Evolutionary conservation across 2,113 vertebrate genomes (phyloP).

Genomic region (Phylloscopus trochilus): DNA sequence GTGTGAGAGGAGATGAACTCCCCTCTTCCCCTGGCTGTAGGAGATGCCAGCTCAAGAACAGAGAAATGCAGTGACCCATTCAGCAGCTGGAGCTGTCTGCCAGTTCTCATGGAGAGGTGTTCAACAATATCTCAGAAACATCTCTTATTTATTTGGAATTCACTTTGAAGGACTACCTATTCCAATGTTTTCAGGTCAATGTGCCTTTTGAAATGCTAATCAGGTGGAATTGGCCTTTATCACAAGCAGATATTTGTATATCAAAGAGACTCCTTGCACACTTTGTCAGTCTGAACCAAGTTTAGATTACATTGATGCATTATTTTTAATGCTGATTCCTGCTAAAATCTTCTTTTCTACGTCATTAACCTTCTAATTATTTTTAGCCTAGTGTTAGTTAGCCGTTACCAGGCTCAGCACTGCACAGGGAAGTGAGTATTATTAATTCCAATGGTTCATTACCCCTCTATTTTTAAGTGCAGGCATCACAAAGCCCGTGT

Average conservation of each 20-base stretch:
- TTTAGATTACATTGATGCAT: background rate
- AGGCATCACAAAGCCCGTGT: background rate
- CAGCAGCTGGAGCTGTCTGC: background rate
- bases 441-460: constrained; percentile 19
- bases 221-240: constrained; percentile 6
- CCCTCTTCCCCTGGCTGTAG: background rate
- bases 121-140: background rate
- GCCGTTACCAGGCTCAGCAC: background rate
- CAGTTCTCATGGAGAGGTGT: background rate
- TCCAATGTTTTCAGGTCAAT: constrained; percentile 37
- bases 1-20: background rate
- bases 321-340: constrained; percentile 40
- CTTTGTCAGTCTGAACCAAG: background rate
- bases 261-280: constrained; percentile 31
- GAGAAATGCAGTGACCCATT: background rate
- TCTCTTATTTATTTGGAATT: constrained; percentile 4
- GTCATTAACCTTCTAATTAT: constrained; percentile 15
- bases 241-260: constrained; percentile 47
- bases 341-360: constrained; percentile 4
- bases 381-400: constrained; percentile 23
- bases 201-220: constrained; percentile 62
- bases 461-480: background rate
- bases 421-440: background rate
- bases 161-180: constrained; percentile 26
- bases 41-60: background rate